Evolutionary conservation across 1,140 invertebrate genomes (phyloP).

Genomic region (Melanaphis sacchari): DNA sequence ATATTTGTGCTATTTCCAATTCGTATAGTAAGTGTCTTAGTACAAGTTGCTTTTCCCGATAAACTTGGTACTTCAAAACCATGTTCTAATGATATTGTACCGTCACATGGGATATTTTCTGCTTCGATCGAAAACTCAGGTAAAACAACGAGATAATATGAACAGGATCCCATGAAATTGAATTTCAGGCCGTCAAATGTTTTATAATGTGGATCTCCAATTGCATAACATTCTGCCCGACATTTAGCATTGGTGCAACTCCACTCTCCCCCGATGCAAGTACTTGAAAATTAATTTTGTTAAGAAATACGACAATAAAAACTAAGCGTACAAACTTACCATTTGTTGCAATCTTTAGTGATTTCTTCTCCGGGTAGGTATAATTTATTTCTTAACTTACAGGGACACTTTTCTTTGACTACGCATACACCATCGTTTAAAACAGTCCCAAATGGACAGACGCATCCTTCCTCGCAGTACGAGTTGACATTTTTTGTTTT

Average conservation of each 20-base stretch:
- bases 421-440: constrained; percentile 79
- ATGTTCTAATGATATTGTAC: constrained; percentile 74
- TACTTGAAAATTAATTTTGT: constrained; percentile 64
- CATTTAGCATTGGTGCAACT: constrained; percentile 78
- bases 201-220: constrained; percentile 89
- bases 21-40: constrained; percentile 77
- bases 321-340: constrained; percentile 64
- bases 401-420: constrained; percentile 76
- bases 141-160: constrained; percentile 78
- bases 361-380: constrained; percentile 77
- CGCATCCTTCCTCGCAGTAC: constrained; percentile 84
- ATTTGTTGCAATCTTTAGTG: constrained; percentile 84
- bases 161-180: constrained; percentile 89
- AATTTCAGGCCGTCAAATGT: constrained; percentile 87
- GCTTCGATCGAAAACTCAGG: constrained; percentile 76
- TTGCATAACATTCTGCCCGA: constrained; percentile 76
- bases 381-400: constrained; percentile 76
- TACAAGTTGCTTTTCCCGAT: constrained; percentile 75
- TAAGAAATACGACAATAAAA: not conserved
- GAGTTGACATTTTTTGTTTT: constrained; percentile 60
- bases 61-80: constrained; percentile 70
- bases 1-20: constrained; percentile 66
- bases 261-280: constrained; percentile 78
- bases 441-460: constrained; percentile 78
- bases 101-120: constrained; percentile 83